Evolutionary conservation across 2,113 vertebrate species (phyloP).

Genomic region (Tupaia chinensis): DNA sequence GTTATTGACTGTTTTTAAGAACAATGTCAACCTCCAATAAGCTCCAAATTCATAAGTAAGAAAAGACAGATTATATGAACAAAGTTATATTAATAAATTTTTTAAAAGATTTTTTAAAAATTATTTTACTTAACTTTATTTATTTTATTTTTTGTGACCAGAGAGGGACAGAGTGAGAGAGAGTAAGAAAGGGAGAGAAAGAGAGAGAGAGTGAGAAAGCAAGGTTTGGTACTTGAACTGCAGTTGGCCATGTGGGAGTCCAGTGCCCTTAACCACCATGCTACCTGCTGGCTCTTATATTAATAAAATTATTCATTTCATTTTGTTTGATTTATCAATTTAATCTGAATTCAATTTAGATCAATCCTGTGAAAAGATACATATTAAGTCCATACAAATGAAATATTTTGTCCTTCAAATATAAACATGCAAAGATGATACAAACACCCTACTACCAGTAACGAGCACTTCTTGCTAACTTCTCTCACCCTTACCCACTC

Average conservation of each 20-base stretch:
- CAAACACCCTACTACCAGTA: neutral
- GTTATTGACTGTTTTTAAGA: neutral
- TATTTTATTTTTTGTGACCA: no score
- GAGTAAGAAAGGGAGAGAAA: no score
- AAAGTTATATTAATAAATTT: slow-evolving; percentile 32
- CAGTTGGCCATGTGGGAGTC: no score
- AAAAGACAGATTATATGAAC: slow-evolving; percentile 57
- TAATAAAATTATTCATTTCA: slow-evolving; percentile 38
- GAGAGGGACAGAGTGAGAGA: no score
- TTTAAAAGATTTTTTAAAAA: no score
- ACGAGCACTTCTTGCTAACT: neutral
- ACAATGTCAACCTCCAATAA: neutral
- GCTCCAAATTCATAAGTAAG: slow-evolving; percentile 30
- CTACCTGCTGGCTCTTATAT: neutral
- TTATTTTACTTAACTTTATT: no score
- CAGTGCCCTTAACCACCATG: no score
- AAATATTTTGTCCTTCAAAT: slow-evolving; percentile 44
- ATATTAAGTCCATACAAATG: slow-evolving; percentile 16
- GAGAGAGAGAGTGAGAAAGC: no score
- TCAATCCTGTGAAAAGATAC: slow-evolving; percentile 25
- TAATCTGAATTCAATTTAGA: slow-evolving; percentile 48
- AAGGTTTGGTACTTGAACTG: no score
- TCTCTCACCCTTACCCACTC: neutral
- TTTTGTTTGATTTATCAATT: slow-evolving; percentile 42
- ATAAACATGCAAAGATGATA: slow-evolving; percentile 20